Percentiles rank a stretch among this genome's conserved stretches.
phyloP scores from a whole-genome alignment of 2,113 vertebrate genomes.

The Laterallus jamaicensis region DNA sequence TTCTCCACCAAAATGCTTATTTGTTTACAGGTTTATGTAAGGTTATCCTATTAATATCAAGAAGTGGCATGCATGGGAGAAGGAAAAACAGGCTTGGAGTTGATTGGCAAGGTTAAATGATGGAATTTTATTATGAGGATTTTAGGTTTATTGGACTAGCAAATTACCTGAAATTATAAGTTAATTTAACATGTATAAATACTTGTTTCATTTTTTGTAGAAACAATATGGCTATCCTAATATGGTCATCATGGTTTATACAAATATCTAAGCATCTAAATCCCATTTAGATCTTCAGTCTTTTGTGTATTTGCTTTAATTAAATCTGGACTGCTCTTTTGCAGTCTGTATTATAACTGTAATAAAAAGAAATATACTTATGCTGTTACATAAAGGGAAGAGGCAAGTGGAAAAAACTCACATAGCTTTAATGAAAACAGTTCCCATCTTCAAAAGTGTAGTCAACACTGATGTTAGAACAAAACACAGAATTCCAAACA shows the following conservation, averaged over 20 bases:
- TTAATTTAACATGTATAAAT: not conserved
- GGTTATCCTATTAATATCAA: not conserved
- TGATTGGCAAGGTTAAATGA: not conserved
- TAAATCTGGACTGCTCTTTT: not conserved
- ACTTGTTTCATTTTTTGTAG: not conserved
- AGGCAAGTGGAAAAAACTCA: not conserved
- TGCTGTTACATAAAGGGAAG: not conserved
- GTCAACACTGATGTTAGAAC: not conserved
- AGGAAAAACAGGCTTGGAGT: not conserved
- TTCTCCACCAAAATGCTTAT: fast-evolving
- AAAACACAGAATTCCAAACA: not conserved
- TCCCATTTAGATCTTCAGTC: not conserved
- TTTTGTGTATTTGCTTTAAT: not conserved
- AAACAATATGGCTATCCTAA: not conserved
- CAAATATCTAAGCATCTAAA: not conserved
- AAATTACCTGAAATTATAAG: not conserved
- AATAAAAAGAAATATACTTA: not conserved
- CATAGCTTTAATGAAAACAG: fast-evolving
- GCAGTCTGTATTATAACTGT: not conserved
- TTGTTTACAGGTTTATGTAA: not conserved
- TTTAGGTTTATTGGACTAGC: not conserved
- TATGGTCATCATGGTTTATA: not conserved
- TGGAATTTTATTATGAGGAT: not conserved
- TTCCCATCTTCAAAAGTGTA: too few relatives aligned
- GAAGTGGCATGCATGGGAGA: not conserved